Conservation (phyloP, 1,140 invertebrate genomes). For the Protaetia brevitarsis region DNA sequence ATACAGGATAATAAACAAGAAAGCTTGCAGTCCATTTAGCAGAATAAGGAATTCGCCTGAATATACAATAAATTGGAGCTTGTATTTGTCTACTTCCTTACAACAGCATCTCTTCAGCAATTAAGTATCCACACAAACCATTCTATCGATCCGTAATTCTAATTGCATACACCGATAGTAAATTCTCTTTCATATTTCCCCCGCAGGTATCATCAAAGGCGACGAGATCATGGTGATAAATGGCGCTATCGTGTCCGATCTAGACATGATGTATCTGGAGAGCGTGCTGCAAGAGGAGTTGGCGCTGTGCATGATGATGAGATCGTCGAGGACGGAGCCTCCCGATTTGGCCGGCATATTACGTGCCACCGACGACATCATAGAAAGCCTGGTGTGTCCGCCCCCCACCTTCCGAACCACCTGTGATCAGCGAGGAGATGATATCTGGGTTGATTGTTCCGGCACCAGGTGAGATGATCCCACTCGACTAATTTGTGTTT, state of each 20-base stretch:
- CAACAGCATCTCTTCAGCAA: too few relatives aligned
- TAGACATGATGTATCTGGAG: constrained; percentile 99
- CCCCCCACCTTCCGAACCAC: constrained; percentile 90
- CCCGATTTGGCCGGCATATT: constrained; percentile 81
- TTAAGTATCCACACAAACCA: neutral
- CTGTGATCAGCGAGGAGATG: constrained; percentile 92
- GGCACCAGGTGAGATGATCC: constrained; percentile 64
- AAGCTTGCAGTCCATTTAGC: too few relatives aligned
- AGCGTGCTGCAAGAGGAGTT: constrained; percentile 92
- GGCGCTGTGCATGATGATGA: constrained; percentile 95
- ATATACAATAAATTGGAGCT: too few relatives aligned
- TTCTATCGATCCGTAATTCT: neutral
- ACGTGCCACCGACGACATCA: constrained; percentile 86
- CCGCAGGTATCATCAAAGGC: constrained; percentile 86
- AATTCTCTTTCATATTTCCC: constrained; percentile 31
- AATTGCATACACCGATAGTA: neutral
- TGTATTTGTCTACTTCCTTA: too few relatives aligned
- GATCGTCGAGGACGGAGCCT: constrained; percentile 91
- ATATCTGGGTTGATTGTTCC: constrained; percentile 94
- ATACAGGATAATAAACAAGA: too few relatives aligned
- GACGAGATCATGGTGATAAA: constrained; percentile 99
- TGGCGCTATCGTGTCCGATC: constrained; percentile 92
- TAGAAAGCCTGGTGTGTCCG: constrained; percentile 92
- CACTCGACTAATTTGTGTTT: neutral
- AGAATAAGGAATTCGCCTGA: too few relatives aligned